phyloP scores from a whole-genome alignment of 2,888 invertebrate species.

The Synanthedon formicaeformis region DNA sequence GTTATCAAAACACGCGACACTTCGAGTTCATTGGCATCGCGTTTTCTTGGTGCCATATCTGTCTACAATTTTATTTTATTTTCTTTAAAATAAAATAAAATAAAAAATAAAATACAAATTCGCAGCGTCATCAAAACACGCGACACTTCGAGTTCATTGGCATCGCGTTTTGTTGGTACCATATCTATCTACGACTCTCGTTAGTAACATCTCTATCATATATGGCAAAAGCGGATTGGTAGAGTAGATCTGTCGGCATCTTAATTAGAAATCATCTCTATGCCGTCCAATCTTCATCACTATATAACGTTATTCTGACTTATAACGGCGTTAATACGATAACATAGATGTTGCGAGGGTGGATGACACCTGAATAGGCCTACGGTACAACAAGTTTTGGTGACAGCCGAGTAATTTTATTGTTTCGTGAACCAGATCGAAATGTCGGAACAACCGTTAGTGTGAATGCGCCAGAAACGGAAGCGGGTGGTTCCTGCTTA shows the following conservation, averaged over 20 bases:
- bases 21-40: slow-evolving; percentile 32
- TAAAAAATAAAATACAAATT: slow-evolving; percentile 24
- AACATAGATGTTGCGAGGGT: slow-evolving; percentile 12
- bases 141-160: slow-evolving; percentile 32
- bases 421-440: slow-evolving; percentile 60
- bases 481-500: slow-evolving; percentile 15
- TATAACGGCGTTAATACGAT: not conserved
- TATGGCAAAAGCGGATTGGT: not conserved
- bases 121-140: slow-evolving; percentile 58
- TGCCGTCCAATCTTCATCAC: not conserved
- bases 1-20: slow-evolving; percentile 50
- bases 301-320: not conserved
- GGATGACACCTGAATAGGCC: slow-evolving; percentile 31
- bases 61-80: not conserved
- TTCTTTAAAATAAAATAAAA: too few relatives aligned
- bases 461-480: slow-evolving; percentile 49
- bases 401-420: slow-evolving; percentile 47
- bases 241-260: not conserved
- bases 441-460: slow-evolving; percentile 52
- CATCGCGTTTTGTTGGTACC: slow-evolving; percentile 27
- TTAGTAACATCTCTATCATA: not conserved
- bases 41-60: slow-evolving; percentile 23
- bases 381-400: slow-evolving; percentile 35
- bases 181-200: slow-evolving; percentile 2
- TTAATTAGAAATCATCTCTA: not conserved